These are phyloP conservation scores for Girardia tigrina DNA, from an alignment of 2,888 invertebrate species.

Conservation along the genomic window DNA sequence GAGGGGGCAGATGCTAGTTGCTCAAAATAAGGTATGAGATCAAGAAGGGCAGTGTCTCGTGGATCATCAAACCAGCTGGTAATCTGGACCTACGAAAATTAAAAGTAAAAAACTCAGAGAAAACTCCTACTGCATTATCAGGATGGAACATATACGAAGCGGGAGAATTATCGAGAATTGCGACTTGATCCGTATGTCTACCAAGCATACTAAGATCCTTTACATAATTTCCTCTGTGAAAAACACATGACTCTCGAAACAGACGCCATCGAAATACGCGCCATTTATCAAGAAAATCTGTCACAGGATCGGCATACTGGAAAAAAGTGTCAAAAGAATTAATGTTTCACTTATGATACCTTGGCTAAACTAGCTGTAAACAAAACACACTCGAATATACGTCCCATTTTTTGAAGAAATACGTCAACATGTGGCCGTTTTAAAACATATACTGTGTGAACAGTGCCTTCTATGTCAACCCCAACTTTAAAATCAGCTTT, in stretches of 20 bases:
- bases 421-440: slow-evolving; percentile 98
- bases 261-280: slow-evolving; percentile 76
- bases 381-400: slow-evolving; percentile 92
- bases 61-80: slow-evolving; percentile 99
- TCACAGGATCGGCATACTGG: slow-evolving; percentile 95
- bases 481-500: slow-evolving; percentile 99
- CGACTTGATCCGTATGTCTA: slow-evolving; percentile 80
- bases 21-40: slow-evolving; percentile 93
- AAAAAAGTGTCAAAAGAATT: slow-evolving; percentile 38
- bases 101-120: background rate
- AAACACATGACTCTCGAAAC: slow-evolving; percentile 98
- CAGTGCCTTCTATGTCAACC: slow-evolving; percentile 95
- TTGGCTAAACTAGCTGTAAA: slow-evolving; percentile 97
- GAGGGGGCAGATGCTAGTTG: slow-evolving; percentile 59
- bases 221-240: slow-evolving; percentile 97
- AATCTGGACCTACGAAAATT: slow-evolving; percentile 64
- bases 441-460: slow-evolving; percentile 79
- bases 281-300: slow-evolving; percentile 91
- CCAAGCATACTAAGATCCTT: slow-evolving; percentile 95
- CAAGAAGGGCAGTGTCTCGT: slow-evolving; percentile 84
- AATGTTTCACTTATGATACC: no score
- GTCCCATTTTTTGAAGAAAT: slow-evolving; percentile 90
- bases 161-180: slow-evolving; percentile 98
- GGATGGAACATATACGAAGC: slow-evolving; percentile 99
- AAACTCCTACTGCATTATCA: slow-evolving; percentile 74